Conservation (phyloP, 2,113 vertebrate species). For the Pygathrix nemaeus region DNA sequence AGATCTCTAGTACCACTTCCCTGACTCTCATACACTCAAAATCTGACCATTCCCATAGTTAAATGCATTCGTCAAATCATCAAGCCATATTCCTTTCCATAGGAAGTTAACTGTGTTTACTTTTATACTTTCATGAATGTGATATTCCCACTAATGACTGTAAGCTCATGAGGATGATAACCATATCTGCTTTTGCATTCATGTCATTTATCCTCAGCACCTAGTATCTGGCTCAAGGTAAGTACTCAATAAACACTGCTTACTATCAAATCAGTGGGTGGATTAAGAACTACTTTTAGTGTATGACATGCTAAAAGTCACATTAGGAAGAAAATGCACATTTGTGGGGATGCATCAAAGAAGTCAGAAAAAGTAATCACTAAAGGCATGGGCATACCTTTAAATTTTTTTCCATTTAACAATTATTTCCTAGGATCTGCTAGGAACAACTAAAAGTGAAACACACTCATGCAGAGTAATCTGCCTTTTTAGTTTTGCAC, state of each 20-base stretch:
- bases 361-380: background rate
- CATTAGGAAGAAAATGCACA: background rate
- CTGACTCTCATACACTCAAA: background rate
- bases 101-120: background rate
- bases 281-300: background rate
- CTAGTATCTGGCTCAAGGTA: background rate
- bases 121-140: background rate
- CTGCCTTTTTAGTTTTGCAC: slow-evolving; percentile 3
- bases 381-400: background rate
- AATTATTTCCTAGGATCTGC: background rate
- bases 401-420: background rate
- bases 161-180: background rate
- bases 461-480: background rate
- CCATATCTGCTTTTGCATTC: background rate
- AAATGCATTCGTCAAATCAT: background rate
- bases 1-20: background rate
- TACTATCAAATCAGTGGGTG: background rate
- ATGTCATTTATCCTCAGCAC: background rate
- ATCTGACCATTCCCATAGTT: background rate
- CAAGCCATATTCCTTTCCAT: background rate
- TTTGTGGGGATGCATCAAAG: background rate
- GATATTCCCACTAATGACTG: background rate
- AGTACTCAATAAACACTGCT: background rate
- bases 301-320: background rate
- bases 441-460: background rate